Evolutionary conservation across 2,888 invertebrate species (phyloP).

Genomic region (Drosophila planitibia): DNA sequence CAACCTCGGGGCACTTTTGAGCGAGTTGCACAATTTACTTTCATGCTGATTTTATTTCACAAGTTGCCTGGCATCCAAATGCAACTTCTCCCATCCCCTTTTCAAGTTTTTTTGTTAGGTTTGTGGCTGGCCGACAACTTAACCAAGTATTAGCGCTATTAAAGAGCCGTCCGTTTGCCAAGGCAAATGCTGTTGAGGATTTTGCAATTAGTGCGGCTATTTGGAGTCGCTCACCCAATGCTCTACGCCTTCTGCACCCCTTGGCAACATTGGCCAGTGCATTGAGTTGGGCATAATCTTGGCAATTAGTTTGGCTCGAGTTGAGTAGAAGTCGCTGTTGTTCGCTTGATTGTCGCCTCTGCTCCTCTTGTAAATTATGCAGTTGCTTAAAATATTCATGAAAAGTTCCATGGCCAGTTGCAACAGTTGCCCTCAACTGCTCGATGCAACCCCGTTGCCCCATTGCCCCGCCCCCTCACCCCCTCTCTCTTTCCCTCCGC

Average conservation of each 20-base stretch:
- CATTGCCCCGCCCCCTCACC: neutral
- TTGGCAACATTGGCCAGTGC: neutral
- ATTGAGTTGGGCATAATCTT: conserved; percentile 41
- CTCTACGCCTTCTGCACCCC: too few species aligned
- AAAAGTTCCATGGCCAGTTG: conserved; percentile 28
- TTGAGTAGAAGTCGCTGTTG: conserved; percentile 12
- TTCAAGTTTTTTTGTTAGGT: conserved; percentile 32
- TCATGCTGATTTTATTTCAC: conserved; percentile 67
- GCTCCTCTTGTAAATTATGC: conserved; percentile 44
- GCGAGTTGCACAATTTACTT: conserved; percentile 65
- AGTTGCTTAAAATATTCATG: conserved; percentile 61
- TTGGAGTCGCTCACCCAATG: conserved; percentile 12
- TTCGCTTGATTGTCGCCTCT: conserved; percentile 16
- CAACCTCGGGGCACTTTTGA: conserved; percentile 48
- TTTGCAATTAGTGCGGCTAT: conserved; percentile 66
- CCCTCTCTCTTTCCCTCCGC: neutral
- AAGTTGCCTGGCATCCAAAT: conserved; percentile 34
- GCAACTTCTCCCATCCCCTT: neutral
- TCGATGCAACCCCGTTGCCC: neutral
- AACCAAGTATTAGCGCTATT: conserved; percentile 60
- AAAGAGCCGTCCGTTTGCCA: conserved; percentile 20
- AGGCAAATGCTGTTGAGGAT: conserved; percentile 47
- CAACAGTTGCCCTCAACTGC: conserved; percentile 42
- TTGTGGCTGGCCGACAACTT: conserved; percentile 40
- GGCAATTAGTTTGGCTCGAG: conserved; percentile 49